Conservation (phyloP, 2,113 vertebrate species). For the Onychostruthus taczanowskii region DNA sequence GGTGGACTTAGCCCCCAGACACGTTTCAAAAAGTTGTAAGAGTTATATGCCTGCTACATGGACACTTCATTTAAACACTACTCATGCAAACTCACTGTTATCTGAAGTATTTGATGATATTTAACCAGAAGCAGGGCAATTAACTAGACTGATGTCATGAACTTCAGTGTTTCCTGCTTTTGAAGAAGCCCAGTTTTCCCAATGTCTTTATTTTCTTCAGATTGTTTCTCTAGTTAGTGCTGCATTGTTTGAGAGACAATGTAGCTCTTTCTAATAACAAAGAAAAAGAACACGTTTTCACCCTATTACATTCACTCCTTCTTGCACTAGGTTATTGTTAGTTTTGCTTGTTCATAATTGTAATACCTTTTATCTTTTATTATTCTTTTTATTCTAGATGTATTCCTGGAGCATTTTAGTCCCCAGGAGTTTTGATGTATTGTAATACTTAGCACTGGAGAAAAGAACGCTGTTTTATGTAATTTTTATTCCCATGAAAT, state of each 20-base stretch:
- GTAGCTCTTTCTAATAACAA: neutral
- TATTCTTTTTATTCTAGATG: neutral
- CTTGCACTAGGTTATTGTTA: neutral
- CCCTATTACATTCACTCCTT: neutral
- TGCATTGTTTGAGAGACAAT: neutral
- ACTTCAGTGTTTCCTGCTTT: neutral
- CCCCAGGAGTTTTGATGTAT: neutral
- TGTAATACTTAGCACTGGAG: neutral
- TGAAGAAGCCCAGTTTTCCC: neutral
- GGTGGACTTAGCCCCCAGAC: neutral
- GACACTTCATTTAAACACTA: neutral
- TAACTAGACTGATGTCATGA: neutral
- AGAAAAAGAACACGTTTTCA: neutral
- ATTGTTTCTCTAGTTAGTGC: neutral
- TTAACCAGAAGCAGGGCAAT: neutral
- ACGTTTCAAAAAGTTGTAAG: neutral
- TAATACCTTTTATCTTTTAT: neutral
- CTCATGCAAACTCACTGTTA: neutral
- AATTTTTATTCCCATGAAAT: neutral
- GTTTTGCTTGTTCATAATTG: neutral
- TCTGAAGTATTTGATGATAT: neutral
- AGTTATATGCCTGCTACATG: neutral
- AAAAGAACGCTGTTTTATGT: neutral
- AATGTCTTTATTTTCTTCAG: neutral
- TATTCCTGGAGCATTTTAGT: neutral